Evolutionary conservation across 2,797 vertebrate species (phyloP).

Genomic region (Anableps anableps): DNA sequence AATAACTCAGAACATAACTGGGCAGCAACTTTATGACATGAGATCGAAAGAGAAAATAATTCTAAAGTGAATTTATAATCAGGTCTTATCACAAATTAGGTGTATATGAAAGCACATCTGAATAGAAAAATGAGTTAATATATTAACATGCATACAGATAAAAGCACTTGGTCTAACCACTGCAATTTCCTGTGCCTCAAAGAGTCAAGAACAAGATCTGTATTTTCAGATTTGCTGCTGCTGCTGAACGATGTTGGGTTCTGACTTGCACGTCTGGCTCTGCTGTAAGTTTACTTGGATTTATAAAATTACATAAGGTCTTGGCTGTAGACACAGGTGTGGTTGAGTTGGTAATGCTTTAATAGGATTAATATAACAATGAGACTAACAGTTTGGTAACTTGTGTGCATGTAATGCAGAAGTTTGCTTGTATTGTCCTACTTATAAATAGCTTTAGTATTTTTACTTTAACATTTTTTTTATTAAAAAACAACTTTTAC

Average conservation of each 20-base stretch:
- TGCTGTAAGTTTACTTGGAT: slow-evolving; percentile 45
- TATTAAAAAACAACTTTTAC: background rate
- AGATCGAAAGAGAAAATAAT: background rate
- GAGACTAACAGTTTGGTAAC: background rate
- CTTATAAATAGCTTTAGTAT: background rate
- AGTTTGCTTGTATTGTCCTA: background rate
- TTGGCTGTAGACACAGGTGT: background rate
- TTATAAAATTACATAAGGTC: background rate
- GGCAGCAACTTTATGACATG: background rate
- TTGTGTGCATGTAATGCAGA: background rate
- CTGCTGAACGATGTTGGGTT: slow-evolving; percentile 9
- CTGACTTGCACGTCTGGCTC: slow-evolving; percentile 8
- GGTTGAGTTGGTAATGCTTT: background rate
- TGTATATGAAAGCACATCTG: background rate
- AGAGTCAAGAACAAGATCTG: background rate
- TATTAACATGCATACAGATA: background rate
- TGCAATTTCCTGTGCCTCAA: background rate
- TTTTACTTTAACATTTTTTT: background rate
- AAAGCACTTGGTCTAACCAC: background rate
- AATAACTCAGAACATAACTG: background rate
- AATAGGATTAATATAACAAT: background rate
- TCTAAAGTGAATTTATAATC: background rate
- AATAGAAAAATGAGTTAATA: background rate
- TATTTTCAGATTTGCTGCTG: background rate
- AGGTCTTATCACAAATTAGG: background rate